A percentile compares a stretch with the other conserved stretches of the same genome.
Evolutionary conservation across 2,888 invertebrate genomes (phyloP).

Genomic region (Pollenia labialis): DNA sequence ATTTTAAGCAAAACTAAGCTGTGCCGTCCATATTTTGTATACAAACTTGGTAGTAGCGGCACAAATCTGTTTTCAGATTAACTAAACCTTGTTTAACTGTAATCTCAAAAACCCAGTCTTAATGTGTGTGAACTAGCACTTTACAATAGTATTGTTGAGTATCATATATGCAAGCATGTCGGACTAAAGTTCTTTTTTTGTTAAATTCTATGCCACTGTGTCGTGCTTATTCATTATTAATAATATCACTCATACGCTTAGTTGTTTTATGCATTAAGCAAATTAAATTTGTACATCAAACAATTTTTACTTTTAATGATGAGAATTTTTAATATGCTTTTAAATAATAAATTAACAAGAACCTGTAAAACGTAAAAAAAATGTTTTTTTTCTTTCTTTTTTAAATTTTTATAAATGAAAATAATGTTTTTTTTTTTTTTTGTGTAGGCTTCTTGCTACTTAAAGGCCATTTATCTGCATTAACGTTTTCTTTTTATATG

Average conservation of each 20-base stretch:
- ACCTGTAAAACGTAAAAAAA: background rate
- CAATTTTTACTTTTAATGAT: constrained; percentile 2
- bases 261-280: background rate
- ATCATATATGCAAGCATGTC: no score
- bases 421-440: background rate
- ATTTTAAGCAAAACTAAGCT: no score
- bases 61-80: no score
- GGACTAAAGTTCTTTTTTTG: no score
- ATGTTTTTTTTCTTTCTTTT: background rate
- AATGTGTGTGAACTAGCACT: no score
- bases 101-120: no score
- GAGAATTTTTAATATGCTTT: constrained; percentile 34
- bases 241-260: constrained; percentile 52
- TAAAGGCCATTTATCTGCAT: constrained; percentile 16
- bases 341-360: constrained; percentile 33
- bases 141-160: no score
- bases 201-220: no score
- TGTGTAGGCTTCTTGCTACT: constrained; percentile 7
- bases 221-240: background rate
- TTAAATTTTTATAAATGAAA: background rate
- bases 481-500: constrained; percentile 60
- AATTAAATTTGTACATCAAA: constrained; percentile 49
- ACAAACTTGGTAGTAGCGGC: no score
- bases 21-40: no score
- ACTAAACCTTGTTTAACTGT: no score